These are phyloP conservation scores for Habroteleia sp. DNA, from an alignment of 2,888 invertebrate species.

Conservation along the genomic window DNA sequence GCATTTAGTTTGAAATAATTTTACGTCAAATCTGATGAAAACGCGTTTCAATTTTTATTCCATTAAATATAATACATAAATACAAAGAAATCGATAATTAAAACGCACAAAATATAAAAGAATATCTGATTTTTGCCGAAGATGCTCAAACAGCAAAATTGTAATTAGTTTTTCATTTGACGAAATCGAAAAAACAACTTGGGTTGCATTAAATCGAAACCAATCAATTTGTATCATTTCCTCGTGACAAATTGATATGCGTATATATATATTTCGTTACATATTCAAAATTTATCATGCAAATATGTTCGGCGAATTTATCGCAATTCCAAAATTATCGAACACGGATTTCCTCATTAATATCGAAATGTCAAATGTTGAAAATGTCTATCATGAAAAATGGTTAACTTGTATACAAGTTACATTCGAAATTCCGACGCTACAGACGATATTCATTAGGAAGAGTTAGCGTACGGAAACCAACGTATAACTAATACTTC, in stretches of 20 bases:
- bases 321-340: constrained; percentile 40
- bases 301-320: constrained; percentile 31
- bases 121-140: no score
- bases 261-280: constrained; percentile 28
- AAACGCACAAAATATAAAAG: no score
- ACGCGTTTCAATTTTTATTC: no score
- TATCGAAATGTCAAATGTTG: constrained; percentile 48
- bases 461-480: constrained; percentile 42
- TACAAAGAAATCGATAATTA: no score
- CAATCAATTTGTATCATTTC: constrained; percentile 13
- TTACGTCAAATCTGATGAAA: no score
- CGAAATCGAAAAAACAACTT: no score
- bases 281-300: constrained; percentile 23
- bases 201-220: constrained; percentile 15
- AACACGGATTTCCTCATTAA: constrained; percentile 50
- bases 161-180: no score
- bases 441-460: constrained; percentile 46
- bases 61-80: no score
- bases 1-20: no score
- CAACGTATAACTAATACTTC: constrained; percentile 26
- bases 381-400: constrained; percentile 54
- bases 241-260: constrained; percentile 11
- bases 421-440: constrained; percentile 42
- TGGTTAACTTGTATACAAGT: constrained; percentile 49
- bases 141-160: no score